These are phyloP conservation scores for Xenus cinereus DNA, from an alignment of 2,113 vertebrate genomes.

Conservation along the genomic window DNA sequence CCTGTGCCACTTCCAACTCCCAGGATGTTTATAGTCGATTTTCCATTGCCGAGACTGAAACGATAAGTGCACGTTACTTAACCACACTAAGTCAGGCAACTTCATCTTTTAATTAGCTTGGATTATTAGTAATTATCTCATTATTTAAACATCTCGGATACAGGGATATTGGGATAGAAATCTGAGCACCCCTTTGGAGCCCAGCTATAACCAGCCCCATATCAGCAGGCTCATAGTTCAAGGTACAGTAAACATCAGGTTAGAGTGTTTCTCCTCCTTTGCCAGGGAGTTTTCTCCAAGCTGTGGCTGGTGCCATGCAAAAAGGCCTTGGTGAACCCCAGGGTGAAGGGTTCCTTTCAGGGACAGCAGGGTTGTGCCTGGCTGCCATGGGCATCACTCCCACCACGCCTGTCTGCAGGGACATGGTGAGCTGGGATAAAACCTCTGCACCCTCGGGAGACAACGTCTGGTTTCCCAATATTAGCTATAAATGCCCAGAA, in stretches of 20 bases:
- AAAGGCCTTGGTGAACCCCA: not conserved
- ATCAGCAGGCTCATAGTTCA: not conserved
- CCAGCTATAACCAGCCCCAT: not conserved
- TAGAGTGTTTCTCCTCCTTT: not conserved
- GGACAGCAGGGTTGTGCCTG: not conserved
- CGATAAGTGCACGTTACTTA: not conserved
- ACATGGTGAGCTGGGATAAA: not conserved
- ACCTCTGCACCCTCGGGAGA: not conserved
- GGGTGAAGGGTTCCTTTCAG: not conserved
- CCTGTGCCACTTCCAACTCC: conserved; percentile 86
- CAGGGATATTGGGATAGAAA: not conserved
- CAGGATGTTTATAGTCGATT: conserved; percentile 76
- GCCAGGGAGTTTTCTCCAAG: not conserved
- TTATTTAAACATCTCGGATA: too few species aligned
- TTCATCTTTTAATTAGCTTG: not conserved
- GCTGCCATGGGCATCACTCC: not conserved
- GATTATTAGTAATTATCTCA: too few species aligned
- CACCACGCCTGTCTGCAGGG: not conserved
- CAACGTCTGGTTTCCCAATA: not conserved
- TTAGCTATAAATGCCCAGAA: not conserved
- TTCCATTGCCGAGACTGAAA: conserved; percentile 79
- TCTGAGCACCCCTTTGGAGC: not conserved
- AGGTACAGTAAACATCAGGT: not conserved
- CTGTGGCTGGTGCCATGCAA: not conserved
- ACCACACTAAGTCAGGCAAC: accelerated